Conservation (phyloP, 2,113 vertebrate genomes). For the Sceloporus undulatus region DNA sequence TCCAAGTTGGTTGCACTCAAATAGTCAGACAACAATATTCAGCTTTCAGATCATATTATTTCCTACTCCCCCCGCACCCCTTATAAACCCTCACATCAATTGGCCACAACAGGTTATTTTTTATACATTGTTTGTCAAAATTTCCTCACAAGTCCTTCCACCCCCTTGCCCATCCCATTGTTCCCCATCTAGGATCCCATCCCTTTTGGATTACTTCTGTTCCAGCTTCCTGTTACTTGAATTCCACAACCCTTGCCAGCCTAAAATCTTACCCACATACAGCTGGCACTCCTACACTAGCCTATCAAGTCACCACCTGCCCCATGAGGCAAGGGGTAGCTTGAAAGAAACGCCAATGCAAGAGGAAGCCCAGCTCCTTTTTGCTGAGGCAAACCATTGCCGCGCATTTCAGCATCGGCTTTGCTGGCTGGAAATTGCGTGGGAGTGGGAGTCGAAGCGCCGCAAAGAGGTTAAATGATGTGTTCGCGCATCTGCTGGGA, state of each 20-base stretch:
- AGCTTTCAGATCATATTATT: background rate
- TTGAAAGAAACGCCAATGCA: background rate
- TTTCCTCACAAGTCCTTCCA: too few species aligned
- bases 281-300: too few species aligned
- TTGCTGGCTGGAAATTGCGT: background rate
- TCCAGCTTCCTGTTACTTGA: background rate
- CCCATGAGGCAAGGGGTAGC: background rate
- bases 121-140: too few species aligned
- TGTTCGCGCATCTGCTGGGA: background rate
- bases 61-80: background rate
- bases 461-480: fast-evolving
- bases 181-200: too few species aligned
- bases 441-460: background rate
- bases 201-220: background rate
- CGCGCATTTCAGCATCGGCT: conserved; percentile 2
- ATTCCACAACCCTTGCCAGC: too few species aligned
- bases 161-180: too few species aligned
- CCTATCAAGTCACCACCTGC: background rate
- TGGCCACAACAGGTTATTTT: background rate
- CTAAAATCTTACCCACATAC: background rate
- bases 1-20: too few species aligned
- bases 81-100: too few species aligned
- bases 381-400: background rate
- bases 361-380: background rate
- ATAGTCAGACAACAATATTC: background rate